Base-by-base conservation (phyloP, 2,113 vertebrate genomes). In the Collichthys lucidus region DNA sequence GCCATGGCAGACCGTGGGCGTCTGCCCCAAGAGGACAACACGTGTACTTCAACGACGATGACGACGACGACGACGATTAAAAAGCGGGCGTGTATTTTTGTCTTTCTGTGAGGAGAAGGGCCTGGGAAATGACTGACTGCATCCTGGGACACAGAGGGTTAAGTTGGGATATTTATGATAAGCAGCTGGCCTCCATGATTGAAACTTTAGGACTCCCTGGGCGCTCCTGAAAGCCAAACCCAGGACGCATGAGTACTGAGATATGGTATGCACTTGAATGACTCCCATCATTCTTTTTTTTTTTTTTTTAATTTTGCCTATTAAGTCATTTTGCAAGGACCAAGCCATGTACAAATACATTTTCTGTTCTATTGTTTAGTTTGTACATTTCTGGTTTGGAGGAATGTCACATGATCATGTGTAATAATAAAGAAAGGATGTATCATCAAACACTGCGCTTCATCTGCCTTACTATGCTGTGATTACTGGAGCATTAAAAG, bases 61-160 rank as follows among this genome's bases (percentile, higher is more conserved):
- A 93, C 24, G 94, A 86, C 8, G 96, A 96, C 47, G 96, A 96
- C 88, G 91, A 94, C 65, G 87, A 46, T 14, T 46, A 46, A 91
- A 64, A 76, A 61, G 55, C 35, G 31, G 50, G 57, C 22, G 1
- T 17, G 16, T 44, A 20, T 72, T 22, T 72, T 44, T 35, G 31
- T 10, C 62, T 12, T 49, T n/a, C 17, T 29, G 3, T 22, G n/a
- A 53, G 56, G 17, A 56, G 49, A 84, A 17, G 15, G 74, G 59
- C 15, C 53, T 17, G 3, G 20, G 40, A 62, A 56, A 62, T 55
- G 42, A 65, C 22, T 64, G 64, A 35, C 6, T 69, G 46, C 52
- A 65, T 68, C 53, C 46, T 20, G 11, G 56, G 73, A 83, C 40
- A 44, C 66, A 24, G 9, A 64, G 26, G 35, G 52, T 74, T 71